Evolutionary conservation across 2,888 invertebrate species (phyloP), one percentile per base, ranked within the genome.

Genomic region (Mythimna albipuncta): DNA sequence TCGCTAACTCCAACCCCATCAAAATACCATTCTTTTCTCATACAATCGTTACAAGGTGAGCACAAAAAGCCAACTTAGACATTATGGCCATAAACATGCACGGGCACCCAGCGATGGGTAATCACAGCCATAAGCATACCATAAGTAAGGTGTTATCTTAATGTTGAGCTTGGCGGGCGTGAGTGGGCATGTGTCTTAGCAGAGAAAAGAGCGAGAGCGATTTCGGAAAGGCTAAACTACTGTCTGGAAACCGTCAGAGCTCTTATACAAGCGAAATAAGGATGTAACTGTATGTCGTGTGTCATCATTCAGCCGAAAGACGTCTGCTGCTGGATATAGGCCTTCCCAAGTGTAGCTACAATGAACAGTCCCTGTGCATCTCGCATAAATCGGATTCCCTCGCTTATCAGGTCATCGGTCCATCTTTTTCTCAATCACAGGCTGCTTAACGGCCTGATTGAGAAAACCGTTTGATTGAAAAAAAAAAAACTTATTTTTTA

Each of bases 111-210:
- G 79, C 83, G 85, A 88, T 88, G 83, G 79, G 82, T 87, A 87
- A 89, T 88, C 87, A 85, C 77, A 81, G 69, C 83, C 81, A 86
- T 86, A 85, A 85, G 88, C 86, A 86, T 88, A 87, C 89, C 88
- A 90, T 92, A 92, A 91, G 92, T 93, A 92, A 91, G 88, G 91
- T 89, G 91, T 91, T 93, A 93, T 93, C 93, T 93, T 90, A 92
- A 92, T 90, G 91, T 88, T 90, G 89, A 90, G 90, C 88, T 87
- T 88, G 88, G 83, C 82, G 79, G 80, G 83, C 84, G 82, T 86
- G 84, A 82, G 84, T 84, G 74, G 78, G 71, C 21, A 52, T 69
- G 57, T 62, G 47, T 35, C 11, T 64, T 66, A n/a, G 75, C 83
- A 68, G 78, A 67, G 62, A 84, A 82, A 75, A 77, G 61, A 82